Evolutionary conservation across 1,140 invertebrate species (phyloP), one percentile per base, ranked within the genome.

Genomic region (Drosophila carrolli): DNA sequence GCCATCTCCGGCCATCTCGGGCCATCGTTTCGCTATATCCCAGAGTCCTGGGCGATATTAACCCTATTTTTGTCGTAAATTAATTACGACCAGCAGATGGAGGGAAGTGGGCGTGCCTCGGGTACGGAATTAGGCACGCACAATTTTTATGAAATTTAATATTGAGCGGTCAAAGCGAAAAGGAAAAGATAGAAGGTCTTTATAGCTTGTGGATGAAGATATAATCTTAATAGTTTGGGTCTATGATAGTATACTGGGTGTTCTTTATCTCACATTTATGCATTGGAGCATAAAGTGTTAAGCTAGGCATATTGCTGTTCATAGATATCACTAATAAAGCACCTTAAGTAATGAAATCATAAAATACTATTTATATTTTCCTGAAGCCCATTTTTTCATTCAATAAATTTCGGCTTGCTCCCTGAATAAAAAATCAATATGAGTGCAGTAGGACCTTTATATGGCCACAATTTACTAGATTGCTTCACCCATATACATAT

Each of bases 11-110:
- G 23, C 23, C 23, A 32, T 32, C 80, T 75, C 48, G 66, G 65
- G 66, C 61, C 67, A 71, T 48, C 65, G 61, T 47, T 50, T 68
- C 43, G 29, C 54, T 61, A 50, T 54, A 38, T 41, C 27, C 19
- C 48, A 16, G 54, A 9, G 61, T 51, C 32, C 66, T 41, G 43
- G 40, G 65, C 47, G 72, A 81, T 80, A 89, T 88, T 89, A 88
- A 89, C 84, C 76, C 80, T 77, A 84, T 84, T 88, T 89, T 90
- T 85, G 81, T 84, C 80, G 85, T 88, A 88, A 88, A 90, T 88
- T 88, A 88, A 90, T 90, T 82, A 84, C 60, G 68, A 47, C 16
- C 68, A 37, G 65, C 53, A 71, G 65, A 71, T 71, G 67, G 41
- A 27, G 61, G 32, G 32, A 47, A 29, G 27, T 40, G 38, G 66